phyloP scores from a whole-genome alignment of 2,888 invertebrate genomes.

The Drosophila neotestacea region DNA sequence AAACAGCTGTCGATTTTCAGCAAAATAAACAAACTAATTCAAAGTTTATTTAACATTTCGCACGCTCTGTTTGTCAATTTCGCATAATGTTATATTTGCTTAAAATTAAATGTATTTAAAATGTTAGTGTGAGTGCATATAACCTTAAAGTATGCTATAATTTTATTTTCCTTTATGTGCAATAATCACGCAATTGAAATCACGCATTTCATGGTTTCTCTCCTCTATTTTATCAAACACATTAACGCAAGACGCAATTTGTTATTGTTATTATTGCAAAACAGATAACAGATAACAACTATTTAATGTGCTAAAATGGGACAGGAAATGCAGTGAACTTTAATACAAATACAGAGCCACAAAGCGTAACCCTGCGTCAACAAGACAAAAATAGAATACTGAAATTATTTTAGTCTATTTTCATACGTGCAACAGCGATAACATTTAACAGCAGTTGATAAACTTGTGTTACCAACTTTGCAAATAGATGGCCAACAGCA shows the following conservation, averaged over 20 bases:
- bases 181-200: constrained; percentile 24
- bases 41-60: constrained; percentile 2
- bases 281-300: constrained; percentile 46
- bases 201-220: constrained; percentile 19
- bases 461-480: constrained; percentile 39
- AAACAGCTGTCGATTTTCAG: constrained; percentile 12
- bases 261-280: constrained; percentile 24
- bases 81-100: constrained; percentile 7
- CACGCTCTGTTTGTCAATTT: background rate
- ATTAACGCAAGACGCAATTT: constrained; percentile 48
- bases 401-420: constrained; percentile 33
- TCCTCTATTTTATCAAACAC: constrained; percentile 12
- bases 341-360: constrained; percentile 24
- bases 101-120: background rate
- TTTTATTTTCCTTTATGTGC: constrained; percentile 10
- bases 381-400: constrained; percentile 38
- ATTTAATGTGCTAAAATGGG: constrained; percentile 41
- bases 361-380: constrained; percentile 26
- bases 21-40: background rate
- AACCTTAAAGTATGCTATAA: constrained; percentile 8
- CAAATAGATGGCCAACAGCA: constrained; percentile 4
- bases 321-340: constrained; percentile 39
- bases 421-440: constrained; percentile 36
- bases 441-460: constrained; percentile 32
- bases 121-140: background rate